A percentile compares a stretch with the other conserved stretches of the same genome.
These are phyloP conservation scores for Drosophila melanosoma DNA, from an alignment of 2,888 invertebrate species.

Conservation along the genomic window DNA sequence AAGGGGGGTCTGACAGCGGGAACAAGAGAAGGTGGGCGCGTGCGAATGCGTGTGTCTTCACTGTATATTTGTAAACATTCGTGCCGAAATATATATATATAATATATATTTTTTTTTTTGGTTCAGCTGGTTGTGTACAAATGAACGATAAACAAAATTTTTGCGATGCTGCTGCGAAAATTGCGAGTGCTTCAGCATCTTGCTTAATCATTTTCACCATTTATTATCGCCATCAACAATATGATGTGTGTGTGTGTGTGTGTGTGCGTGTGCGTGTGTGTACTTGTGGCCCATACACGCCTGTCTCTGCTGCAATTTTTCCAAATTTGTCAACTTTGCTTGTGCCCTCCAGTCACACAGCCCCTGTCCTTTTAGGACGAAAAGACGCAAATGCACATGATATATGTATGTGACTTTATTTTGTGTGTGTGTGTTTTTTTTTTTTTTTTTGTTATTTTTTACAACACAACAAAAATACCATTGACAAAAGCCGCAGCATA, in stretches of 20 bases:
- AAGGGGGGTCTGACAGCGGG: not conserved
- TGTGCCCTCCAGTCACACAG: conserved; percentile 18
- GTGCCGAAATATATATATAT: conserved; percentile 8
- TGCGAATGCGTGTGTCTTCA: not conserved
- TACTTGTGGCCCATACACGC: conserved; percentile 3
- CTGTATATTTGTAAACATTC: conserved; percentile 65
- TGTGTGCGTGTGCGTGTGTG: conserved; percentile 14
- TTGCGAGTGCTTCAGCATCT: conserved; percentile 43
- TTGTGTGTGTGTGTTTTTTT: conserved; percentile 1
- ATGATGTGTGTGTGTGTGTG: not conserved
- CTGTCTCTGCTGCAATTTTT: conserved; percentile 69
- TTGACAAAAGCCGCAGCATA: conserved; percentile 41
- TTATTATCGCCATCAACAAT: conserved; percentile 4
- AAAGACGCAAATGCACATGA: conserved; percentile 62
- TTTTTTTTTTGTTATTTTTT: not conserved
- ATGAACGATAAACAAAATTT: conserved; percentile 58
- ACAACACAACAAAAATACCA: conserved; percentile 17
- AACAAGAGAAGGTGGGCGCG: not conserved
- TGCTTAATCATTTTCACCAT: conserved; percentile 49
- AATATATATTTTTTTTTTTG: not conserved
- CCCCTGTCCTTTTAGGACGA: conserved; percentile 13
- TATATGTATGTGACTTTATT: conserved; percentile 60
- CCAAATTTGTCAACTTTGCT: conserved; percentile 75
- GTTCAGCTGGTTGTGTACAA: conserved; percentile 29
- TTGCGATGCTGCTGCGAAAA: conserved; percentile 42